These are phyloP conservation scores for Saturnia pavonia DNA, from an alignment of 2,888 invertebrate genomes.

Conservation along the genomic window DNA sequence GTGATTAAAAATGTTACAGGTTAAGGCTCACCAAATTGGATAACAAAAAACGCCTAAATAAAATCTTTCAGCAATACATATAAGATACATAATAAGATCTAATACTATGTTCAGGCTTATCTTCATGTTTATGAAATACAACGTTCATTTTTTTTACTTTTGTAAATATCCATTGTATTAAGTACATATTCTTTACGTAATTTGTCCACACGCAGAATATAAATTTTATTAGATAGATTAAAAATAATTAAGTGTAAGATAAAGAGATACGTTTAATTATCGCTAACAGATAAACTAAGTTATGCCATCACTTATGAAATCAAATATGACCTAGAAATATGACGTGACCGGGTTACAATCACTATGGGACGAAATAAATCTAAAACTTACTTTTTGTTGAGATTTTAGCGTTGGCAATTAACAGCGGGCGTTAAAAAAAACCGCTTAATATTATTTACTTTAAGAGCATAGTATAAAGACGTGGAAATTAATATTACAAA, in stretches of 20 bases:
- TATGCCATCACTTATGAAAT: conserved; percentile 26
- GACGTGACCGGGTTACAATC: conserved; percentile 27
- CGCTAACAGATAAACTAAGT: conserved; percentile 22
- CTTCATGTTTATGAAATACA: neutral
- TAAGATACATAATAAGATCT: neutral
- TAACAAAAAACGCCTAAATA: neutral
- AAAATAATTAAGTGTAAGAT: conserved; percentile 15
- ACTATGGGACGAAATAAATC: neutral
- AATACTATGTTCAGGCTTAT: neutral
- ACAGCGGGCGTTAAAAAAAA: too few relatives aligned
- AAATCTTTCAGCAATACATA: neutral
- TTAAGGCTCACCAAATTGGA: too few relatives aligned
- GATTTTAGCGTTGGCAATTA: neutral
- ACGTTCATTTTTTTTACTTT: too few relatives aligned
- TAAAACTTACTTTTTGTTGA: neutral
- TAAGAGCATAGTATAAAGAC: too few relatives aligned
- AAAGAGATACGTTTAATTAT: conserved; percentile 19
- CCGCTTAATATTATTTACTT: too few relatives aligned
- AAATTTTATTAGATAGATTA: conserved; percentile 10
- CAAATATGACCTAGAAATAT: conserved; percentile 23
- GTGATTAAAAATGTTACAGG: too few relatives aligned
- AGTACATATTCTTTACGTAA: neutral
- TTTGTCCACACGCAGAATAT: neutral
- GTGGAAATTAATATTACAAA: too few relatives aligned
- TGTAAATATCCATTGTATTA: too few relatives aligned